Evolutionary conservation across 2,113 vertebrate genomes (phyloP), one percentile per base, ranked within the genome.

Genomic region (Scolopax mira): DNA sequence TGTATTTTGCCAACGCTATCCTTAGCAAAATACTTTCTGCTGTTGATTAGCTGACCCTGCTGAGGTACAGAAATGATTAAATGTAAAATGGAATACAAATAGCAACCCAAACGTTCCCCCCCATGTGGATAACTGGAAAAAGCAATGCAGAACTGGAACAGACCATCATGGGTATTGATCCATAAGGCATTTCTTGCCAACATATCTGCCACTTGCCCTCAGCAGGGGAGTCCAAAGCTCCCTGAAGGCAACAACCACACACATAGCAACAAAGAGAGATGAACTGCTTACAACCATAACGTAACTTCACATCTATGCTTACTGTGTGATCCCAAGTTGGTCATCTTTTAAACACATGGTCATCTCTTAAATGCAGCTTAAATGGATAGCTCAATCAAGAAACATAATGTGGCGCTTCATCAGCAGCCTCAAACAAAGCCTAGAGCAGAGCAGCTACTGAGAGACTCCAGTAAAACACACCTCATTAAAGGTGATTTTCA

Each of bases 171-270:
- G 22, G 8, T 79, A 82, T 3, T 30, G 71, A 35, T 8, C 39
- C 64, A 21, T 9, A 79, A 60, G 30, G 81, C 35, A 27, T 7
- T 62, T 31, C n/a, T 71, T 54, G 35, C 3, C 69, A 61, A 35
- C 4, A 74, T 49, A 78, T 0, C 30, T 49, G 49, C 48, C 35
- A 39, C 4, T 0, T 54, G 11, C 27, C 73, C 61, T 67, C 55
- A 71, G 39, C 21, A 71, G 46, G 10, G 7, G 15, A 81, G 41
- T 19, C 57, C 62, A 88, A 79, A 88, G 21, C 82, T 92, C 71
- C 33, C 64, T 24, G 64, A 93, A 61, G 85, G 57, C 70, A 89
- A 87, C 52, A 89, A 89, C 35, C 42, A 94, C 93, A 91, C 78
- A 67, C 5, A 18, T 79, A 73, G 89, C 65, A 89, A n/a, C 2